A percentile compares a stretch with the other conserved stretches of the same genome.
phyloP scores from a whole-genome alignment of 1,140 invertebrate species.

The Leptopilina boulardi region DNA sequence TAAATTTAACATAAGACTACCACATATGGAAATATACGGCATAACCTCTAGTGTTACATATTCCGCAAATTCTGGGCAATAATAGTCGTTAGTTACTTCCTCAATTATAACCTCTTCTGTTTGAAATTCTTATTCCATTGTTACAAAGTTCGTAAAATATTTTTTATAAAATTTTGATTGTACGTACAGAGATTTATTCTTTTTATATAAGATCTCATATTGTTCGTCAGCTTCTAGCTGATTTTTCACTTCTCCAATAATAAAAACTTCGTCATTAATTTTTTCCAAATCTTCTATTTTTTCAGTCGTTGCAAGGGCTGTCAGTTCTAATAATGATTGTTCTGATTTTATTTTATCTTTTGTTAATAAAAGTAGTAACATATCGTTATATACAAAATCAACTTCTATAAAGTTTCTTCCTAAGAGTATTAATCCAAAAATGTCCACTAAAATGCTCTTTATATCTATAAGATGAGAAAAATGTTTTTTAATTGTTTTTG shows the following conservation, averaged over 20 bases:
- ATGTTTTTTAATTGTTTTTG: too few species aligned
- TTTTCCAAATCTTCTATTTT: too few species aligned
- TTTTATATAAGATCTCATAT: constrained; percentile 23
- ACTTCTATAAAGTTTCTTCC: too few species aligned
- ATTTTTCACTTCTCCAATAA: constrained; percentile 21
- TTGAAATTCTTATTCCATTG: constrained; percentile 14
- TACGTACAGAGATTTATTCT: constrained; percentile 36
- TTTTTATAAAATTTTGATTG: constrained; percentile 41
- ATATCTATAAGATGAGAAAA: too few species aligned
- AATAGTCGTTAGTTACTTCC: constrained; percentile 40
- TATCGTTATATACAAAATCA: too few species aligned
- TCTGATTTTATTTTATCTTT: too few species aligned
- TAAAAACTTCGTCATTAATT: neutral
- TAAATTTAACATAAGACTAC: constrained; percentile 44
- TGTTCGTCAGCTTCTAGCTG: neutral
- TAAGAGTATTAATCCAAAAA: too few species aligned
- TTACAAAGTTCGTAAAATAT: constrained; percentile 28
- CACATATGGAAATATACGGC: constrained; percentile 45
- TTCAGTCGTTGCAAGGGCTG: too few species aligned
- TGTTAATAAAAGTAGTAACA: too few species aligned
- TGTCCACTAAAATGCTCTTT: too few species aligned
- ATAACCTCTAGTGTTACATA: constrained; percentile 44
- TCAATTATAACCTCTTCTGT: constrained; percentile 22
- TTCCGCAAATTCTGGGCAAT: constrained; percentile 44
- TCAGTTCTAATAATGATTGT: too few species aligned